Base-by-base conservation (phyloP, 2,888 invertebrate genomes). In the Eupithecia vulgata region DNA sequence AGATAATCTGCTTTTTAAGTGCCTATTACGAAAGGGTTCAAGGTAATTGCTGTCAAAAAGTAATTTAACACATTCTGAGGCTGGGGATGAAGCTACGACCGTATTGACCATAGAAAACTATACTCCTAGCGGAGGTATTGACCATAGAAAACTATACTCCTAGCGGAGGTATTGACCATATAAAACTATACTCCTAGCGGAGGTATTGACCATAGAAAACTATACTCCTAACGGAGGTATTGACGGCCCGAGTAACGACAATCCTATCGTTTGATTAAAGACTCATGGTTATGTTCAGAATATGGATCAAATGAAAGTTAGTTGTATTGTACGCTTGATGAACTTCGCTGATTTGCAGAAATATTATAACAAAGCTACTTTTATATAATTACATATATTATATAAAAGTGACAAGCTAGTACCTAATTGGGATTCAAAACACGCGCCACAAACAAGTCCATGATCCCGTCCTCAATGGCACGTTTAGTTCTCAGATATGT, bases 21-120 rank as follows among this genome's bases (percentile, higher is more conserved):
- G 75, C 70, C 78, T 74, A 77, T 81, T 79, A 79, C 70, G 75
- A 65, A 75, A 74, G 78, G 78, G 74, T 73, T 66, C 71, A 72
- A 77, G 75, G 77, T 79, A 79, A 79, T 80, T 70, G 77, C 78
- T 78, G 81, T 80, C 81, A 81, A 81, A 81, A 81, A 81, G 81
- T 81, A 77, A 81, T 81, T 81, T 78, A 76, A 75, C 76, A 74
- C 74, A 70, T 74, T 77, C 74, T 70, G 70, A 76, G 73, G 76
- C 68, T 68, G 67, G 69, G 71, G 72, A n/a, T 4, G 7, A n/a
- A 8, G 48, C 48, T 21, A 70, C 73, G 21, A 35, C 62, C 62
- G 62, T 64, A 37, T 64, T n/a, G n/a, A n/a, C n/a, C n/a, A n/a
- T n/a, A n/a, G n/a, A n/a, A n/a, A n/a, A n/a, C n/a, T n/a, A n/a